phyloP scores from a whole-genome alignment of 2,888 invertebrate species.

The Thumatha senex region DNA sequence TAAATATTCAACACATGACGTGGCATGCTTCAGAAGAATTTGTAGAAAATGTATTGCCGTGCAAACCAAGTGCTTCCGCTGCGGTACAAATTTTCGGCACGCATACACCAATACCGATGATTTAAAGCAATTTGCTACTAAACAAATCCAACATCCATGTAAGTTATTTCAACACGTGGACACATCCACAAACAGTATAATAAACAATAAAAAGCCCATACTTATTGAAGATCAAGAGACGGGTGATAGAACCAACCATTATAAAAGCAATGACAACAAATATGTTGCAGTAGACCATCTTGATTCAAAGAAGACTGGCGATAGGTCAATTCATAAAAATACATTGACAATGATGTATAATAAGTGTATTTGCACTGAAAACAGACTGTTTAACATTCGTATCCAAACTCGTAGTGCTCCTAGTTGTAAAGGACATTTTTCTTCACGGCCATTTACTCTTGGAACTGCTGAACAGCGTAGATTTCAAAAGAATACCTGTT shows the following conservation, averaged over 20 bases:
- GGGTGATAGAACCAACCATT: not conserved
- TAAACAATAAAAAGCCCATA: not conserved
- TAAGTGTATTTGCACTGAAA: not conserved
- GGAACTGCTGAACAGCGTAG: slow-evolving; percentile 18
- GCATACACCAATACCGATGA: not conserved
- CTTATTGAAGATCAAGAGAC: not conserved
- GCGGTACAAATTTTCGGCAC: not conserved
- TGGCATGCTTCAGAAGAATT: slow-evolving; percentile 16
- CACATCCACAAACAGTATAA: not conserved
- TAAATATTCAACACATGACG: slow-evolving; percentile 9
- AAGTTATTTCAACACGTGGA: not conserved
- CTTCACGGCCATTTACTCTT: slow-evolving; percentile 15
- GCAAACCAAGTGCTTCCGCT: slow-evolving; percentile 13
- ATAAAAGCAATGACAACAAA: not conserved
- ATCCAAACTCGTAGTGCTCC: not conserved
- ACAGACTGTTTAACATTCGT: not conserved
- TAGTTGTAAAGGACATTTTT: slow-evolving; percentile 2
- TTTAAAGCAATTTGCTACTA: not conserved
- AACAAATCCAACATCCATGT: not conserved
- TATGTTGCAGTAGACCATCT: not conserved
- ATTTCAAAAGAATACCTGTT: slow-evolving; percentile 7
- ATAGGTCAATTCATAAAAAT: not conserved
- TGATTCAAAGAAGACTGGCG: not conserved
- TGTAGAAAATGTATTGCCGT: slow-evolving; percentile 13
- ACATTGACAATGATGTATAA: not conserved